Evolutionary conservation across 2,888 invertebrate species (phyloP).

Genomic region (Ectobius pallidus): DNA sequence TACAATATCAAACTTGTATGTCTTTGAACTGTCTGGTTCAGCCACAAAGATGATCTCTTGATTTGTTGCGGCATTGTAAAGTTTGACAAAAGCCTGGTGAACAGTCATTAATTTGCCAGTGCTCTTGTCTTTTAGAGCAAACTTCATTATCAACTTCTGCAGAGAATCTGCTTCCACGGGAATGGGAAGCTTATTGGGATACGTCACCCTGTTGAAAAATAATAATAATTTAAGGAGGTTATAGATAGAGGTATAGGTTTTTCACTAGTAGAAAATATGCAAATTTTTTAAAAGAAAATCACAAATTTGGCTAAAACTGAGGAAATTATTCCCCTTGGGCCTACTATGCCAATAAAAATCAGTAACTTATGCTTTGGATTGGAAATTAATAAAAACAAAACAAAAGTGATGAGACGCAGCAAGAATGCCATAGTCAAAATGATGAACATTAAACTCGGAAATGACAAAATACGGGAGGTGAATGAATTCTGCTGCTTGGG

Average conservation of each 20-base stretch:
- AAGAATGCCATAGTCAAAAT: background rate
- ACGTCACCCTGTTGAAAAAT: conserved; percentile 63
- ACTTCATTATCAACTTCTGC: conserved; percentile 85
- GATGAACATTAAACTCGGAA: too few species aligned
- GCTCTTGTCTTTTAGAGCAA: conserved; percentile 75
- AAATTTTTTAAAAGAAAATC: too few species aligned
- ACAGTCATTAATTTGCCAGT: conserved; percentile 71
- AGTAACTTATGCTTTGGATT: too few species aligned
- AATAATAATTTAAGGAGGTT: background rate
- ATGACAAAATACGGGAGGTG: too few species aligned
- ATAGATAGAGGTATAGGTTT: too few species aligned
- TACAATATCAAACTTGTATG: conserved; percentile 92
- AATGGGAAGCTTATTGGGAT: conserved; percentile 73
- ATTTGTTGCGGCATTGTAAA: conserved; percentile 68
- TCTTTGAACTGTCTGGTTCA: conserved; percentile 77
- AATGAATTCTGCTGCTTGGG: too few species aligned
- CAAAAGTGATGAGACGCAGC: background rate
- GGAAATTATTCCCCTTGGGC: too few species aligned
- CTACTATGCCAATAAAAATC: too few species aligned
- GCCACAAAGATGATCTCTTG: conserved; percentile 94
- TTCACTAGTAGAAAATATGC: too few species aligned
- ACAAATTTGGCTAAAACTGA: too few species aligned
- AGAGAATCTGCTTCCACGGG: conserved; percentile 84
- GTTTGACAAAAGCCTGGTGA: conserved; percentile 86
- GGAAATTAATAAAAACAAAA: too few species aligned